Base-by-base conservation (phyloP, 37 sponge, comb jelly and placozoan genomes). In the Beroe ovata region DNA sequence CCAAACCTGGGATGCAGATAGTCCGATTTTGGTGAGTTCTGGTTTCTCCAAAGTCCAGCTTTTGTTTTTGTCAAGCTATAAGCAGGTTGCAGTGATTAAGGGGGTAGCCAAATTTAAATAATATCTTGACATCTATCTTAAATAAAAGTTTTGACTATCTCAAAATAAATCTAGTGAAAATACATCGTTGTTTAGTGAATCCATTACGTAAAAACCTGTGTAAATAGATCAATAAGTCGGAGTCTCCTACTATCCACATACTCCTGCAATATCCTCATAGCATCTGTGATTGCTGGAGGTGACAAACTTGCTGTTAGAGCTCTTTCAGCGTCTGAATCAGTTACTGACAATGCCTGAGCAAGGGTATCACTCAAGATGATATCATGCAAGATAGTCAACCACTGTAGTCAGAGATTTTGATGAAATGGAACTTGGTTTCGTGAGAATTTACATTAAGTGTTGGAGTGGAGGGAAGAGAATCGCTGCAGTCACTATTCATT, bases 1-100 rank as follows among this genome's bases (percentile, higher is more conserved):
- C n/a, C n/a, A n/a, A n/a, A n/a, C n/a, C n/a, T n/a, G n/a, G n/a
- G 28, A 4, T 62, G 21, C 28, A 62, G 63, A 28, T 1, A 66
- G 69, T 22, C 84, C 84, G 41, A 77, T 42, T 40, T 42, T 39
- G 11, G 19, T 8, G 4, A 77, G 47, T 42, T 77, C 84, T 2
- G 84, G 23, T 42, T 37, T 40, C 6, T 36, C 84, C 20, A 77
- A 1, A 39, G 84, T 40, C 84, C 84, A 77, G 54, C 21, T n/a
- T 26, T 77, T 77, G 28, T 77, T 77, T 23, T 77, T 77, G 25
- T 77, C 84, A 30, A 77, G 20, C 84, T 77, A 54, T 6, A 42
- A 77, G n/a, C n/a, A n/a, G n/a, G n/a, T n/a, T n/a, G n/a, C n/a
- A n/a, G n/a, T n/a, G n/a, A n/a, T n/a, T n/a, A n/a, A n/a, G n/a